Base-by-base conservation (phyloP, 2,888 invertebrate species). In the Teinopalpus imperialis region DNA sequence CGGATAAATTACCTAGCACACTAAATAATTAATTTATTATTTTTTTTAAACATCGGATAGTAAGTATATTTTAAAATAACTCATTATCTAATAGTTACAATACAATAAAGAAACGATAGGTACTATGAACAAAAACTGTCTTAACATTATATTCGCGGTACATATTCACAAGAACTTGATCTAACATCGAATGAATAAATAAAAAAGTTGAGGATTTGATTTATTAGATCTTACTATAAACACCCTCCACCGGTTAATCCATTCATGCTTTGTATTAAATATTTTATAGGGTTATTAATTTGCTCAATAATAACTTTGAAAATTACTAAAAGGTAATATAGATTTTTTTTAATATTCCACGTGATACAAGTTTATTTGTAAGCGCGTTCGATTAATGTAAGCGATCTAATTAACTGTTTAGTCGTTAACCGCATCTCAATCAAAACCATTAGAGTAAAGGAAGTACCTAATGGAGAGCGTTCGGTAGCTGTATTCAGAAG, bases 401-500 rank as follows among this genome's bases (percentile, higher is more conserved):
- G 39, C 46, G 49, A 61, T 66, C 69, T 74, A 74, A 76, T 79
- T 75, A 76, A 66, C 69, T 70, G 63, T 65, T 66, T 58, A 66
- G 51, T 52, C 50, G 55, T 59, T 59, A 56, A 59, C 66, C 64
- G 71, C 69, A 59, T 78, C 80, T 82, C 74, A 81, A 83, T 83
- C 75, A 72, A 69, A 73, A 49, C 68, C 66, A 77, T 69, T 71
- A 69, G 52, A 58, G 54, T 37, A 61, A 58, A 78, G 80, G 78
- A 79, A 78, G 74, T 74, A 62, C 61, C 67, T 78, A 77, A 79
- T 74, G 68, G 67, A 63, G 59, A 61, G 56, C 57, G 69, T 76
- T 75, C 86, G 63, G 87, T 82, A 87, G 83, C 81, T 47, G 57
- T 63, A 48, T 63, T 61, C 66, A 71, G 74, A 75, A 70, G 74